Evolutionary conservation across 1,140 invertebrate genomes (phyloP).

Genomic region (Spodoptera frugiperda): DNA sequence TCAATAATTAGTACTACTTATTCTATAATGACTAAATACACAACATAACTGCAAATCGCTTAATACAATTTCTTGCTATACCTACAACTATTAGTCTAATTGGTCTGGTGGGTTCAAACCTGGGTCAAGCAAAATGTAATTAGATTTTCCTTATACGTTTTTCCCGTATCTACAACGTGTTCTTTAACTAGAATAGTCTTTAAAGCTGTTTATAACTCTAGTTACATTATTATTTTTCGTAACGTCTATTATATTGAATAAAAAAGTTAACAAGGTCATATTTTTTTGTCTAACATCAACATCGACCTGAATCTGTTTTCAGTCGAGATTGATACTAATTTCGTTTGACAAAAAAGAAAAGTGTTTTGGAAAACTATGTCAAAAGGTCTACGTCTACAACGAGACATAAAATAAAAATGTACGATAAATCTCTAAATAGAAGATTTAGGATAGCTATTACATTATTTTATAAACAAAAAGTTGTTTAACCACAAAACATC

Average conservation of each 20-base stretch:
- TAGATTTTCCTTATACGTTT: slow-evolving; percentile 22
- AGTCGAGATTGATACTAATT: too few species aligned
- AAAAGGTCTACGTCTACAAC: background rate
- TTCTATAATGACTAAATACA: background rate
- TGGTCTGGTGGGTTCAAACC: slow-evolving; percentile 9
- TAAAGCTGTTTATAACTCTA: background rate
- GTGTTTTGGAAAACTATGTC: background rate
- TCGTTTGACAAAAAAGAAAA: background rate
- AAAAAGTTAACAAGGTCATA: too few species aligned
- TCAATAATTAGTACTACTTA: too few species aligned
- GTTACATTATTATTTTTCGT: too few species aligned
- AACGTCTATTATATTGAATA: too few species aligned
- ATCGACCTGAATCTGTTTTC: background rate
- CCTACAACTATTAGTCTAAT: slow-evolving; percentile 2
- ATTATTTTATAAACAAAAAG: too few species aligned
- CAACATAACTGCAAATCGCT: background rate
- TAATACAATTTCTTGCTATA: background rate
- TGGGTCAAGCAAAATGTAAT: slow-evolving; percentile 22
- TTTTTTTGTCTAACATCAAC: background rate
- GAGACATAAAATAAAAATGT: too few species aligned
- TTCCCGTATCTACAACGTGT: background rate
- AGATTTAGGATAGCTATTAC: too few species aligned
- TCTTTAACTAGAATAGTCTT: background rate
- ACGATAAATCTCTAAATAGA: too few species aligned
- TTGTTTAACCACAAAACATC: too few species aligned